These are phyloP conservation scores for Pristionchus arcanus DNA, from an alignment of 2,888 invertebrate genomes.

Conservation along the genomic window DNA sequence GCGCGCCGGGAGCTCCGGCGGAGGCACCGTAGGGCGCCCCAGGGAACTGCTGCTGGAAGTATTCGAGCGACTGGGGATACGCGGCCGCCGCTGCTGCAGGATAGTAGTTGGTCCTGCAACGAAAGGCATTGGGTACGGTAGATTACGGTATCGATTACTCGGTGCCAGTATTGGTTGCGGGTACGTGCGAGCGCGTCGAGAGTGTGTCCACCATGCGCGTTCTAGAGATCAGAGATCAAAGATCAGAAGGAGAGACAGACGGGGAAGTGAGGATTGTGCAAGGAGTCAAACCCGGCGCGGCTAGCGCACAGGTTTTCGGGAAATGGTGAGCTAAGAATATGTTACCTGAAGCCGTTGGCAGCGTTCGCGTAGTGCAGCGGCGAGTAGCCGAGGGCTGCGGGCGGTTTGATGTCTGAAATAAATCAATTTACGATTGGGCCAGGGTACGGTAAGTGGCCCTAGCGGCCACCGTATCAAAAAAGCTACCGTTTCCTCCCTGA, in stretches of 20 bases:
- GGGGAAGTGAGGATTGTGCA: not conserved
- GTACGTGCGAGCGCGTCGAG: not conserved
- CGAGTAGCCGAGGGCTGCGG: not conserved
- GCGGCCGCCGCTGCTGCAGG: not conserved
- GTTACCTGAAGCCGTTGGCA: conserved; percentile 27
- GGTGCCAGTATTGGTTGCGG: not conserved
- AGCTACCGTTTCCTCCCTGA: not conserved
- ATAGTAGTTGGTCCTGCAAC: conserved; percentile 27
- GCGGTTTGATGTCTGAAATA: conserved; percentile 12
- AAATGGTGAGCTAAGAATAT: not conserved
- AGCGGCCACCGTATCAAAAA: too few species aligned
- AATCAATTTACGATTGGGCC: not conserved
- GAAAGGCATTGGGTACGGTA: not conserved
- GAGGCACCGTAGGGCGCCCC: not conserved
- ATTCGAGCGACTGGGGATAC: conserved; percentile 20
- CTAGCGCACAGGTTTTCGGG: not conserved
- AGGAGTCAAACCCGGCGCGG: conserved; percentile 13
- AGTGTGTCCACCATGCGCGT: conserved; percentile 1
- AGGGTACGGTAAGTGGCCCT: too few species aligned
- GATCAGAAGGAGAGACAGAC: not conserved
- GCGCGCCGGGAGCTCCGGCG: not conserved
- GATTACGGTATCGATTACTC: not conserved
- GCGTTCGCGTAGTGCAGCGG: conserved; percentile 35
- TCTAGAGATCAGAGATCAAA: conserved; percentile 8
- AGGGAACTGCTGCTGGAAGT: conserved; percentile 13